Evolutionary conservation across 2,888 invertebrate species (phyloP), one percentile per base, ranked within the genome.

Genomic region (Synergus gifuensis): DNA sequence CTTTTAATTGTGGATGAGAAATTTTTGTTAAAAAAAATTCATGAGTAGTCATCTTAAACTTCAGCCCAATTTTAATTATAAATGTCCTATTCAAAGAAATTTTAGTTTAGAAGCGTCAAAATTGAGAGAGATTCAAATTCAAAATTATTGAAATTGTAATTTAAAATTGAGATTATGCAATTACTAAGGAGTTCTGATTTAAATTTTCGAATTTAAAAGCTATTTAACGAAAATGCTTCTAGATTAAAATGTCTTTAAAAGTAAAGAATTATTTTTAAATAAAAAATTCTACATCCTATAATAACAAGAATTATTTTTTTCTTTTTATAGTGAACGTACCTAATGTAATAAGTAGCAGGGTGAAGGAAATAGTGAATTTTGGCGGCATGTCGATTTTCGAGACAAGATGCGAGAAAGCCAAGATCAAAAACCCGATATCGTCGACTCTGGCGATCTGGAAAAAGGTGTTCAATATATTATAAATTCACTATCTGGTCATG

Each of bases 331-430:
- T 73, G 46, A 16, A 79, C 88, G 80, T 88, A 89, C 87, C 88
- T 82, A 88, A 79, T 80, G 85, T 80, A 79, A 87, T 69, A 64
- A 89, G 80, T 78, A 88, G 78, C 49, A 88, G 82, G 78, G 83
- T 69, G 79, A 82, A 80, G 42, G 79, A 78, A 64, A 83, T 76
- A 64, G 78, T 44, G 54, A 84, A 81, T 85, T 85, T 88, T 78
- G 83, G 78, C 81, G 85, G 73, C 88, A 88, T 88, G 85, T 78
- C 83, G 80, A 79, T 81, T 60, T 8, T 60, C 18, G 77, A 79
- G 76, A 67, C 78, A 80, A 63, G 46, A 60, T 69, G n/a, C 42
- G 14, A 66, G 42, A 54, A 54, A 49, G 44, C 22, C 40, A 69
- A 36, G 64, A 78, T 42, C 40, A 28, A 77, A 62, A 40, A 36